Conservation (phyloP, 2,888 invertebrate genomes). For the Amitus sp. region DNA sequence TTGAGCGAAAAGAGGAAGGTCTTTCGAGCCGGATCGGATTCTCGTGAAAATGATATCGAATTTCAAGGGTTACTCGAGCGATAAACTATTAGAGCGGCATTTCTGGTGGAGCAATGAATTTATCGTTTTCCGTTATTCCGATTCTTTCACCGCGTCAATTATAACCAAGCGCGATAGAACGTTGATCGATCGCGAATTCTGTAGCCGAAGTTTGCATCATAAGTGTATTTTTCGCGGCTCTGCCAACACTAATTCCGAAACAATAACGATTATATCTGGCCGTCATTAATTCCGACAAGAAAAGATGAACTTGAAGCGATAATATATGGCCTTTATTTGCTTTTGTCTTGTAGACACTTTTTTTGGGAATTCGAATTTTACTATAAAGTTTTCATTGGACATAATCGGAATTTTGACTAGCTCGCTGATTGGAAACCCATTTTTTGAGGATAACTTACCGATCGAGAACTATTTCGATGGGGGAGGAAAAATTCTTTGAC, state of each 20-base stretch:
- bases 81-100: neutral
- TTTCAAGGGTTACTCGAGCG: neutral
- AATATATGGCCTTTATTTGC: too few relatives aligned
- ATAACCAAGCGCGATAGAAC: neutral
- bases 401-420: too few relatives aligned
- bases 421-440: too few relatives aligned
- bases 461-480: too few relatives aligned
- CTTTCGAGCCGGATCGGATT: neutral
- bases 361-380: too few relatives aligned
- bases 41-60: neutral
- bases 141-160: slow-evolving; percentile 2
- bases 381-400: too few relatives aligned
- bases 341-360: too few relatives aligned
- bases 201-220: neutral
- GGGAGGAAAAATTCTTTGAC: too few relatives aligned
- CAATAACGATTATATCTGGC: slow-evolving; percentile 1
- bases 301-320: neutral
- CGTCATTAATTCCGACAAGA: neutral
- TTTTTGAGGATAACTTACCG: too few relatives aligned
- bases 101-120: neutral
- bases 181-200: slow-evolving; percentile 2
- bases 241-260: neutral
- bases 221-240: neutral
- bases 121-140: neutral
- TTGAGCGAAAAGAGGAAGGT: neutral